These are phyloP conservation scores for Calypte anna DNA, from an alignment of 2,113 vertebrate genomes.

Conservation along the genomic window DNA sequence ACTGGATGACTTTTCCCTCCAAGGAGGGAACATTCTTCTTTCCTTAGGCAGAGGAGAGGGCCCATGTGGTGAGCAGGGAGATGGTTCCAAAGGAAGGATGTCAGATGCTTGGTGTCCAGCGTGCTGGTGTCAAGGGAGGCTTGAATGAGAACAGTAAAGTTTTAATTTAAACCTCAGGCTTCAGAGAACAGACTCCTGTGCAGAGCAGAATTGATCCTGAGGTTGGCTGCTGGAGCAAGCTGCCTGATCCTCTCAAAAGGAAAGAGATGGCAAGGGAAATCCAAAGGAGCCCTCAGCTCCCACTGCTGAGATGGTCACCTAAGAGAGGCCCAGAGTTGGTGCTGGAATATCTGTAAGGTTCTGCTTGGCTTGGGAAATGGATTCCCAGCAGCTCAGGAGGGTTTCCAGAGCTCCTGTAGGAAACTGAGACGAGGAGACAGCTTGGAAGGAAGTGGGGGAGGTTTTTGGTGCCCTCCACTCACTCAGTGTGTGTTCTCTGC, in stretches of 20 bases:
- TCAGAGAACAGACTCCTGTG: neutral
- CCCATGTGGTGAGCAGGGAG: neutral
- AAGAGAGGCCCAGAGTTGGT: fast-evolving
- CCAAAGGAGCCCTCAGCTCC: fast-evolving
- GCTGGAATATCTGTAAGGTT: fast-evolving
- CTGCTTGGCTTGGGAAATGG: neutral
- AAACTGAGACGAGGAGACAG: fast-evolving
- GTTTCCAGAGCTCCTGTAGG: neutral
- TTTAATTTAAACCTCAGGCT: neutral
- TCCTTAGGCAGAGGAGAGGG: neutral
- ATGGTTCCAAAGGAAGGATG: neutral
- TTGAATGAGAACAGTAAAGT: neutral
- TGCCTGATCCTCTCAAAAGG: neutral
- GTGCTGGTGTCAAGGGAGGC: neutral
- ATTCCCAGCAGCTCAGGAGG: neutral
- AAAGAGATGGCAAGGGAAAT: neutral
- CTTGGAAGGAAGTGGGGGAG: fast-evolving
- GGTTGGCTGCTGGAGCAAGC: neutral
- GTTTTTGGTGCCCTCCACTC: fast-evolving
- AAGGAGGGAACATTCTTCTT: fast-evolving
- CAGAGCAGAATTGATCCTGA: neutral
- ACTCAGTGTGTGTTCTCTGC: fast-evolving
- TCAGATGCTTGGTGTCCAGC: fast-evolving
- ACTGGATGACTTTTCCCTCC: neutral
- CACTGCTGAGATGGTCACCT: neutral